Evolutionary conservation across 2,113 vertebrate genomes (phyloP).

Genomic region (Romanogobio albipinnatus): DNA sequence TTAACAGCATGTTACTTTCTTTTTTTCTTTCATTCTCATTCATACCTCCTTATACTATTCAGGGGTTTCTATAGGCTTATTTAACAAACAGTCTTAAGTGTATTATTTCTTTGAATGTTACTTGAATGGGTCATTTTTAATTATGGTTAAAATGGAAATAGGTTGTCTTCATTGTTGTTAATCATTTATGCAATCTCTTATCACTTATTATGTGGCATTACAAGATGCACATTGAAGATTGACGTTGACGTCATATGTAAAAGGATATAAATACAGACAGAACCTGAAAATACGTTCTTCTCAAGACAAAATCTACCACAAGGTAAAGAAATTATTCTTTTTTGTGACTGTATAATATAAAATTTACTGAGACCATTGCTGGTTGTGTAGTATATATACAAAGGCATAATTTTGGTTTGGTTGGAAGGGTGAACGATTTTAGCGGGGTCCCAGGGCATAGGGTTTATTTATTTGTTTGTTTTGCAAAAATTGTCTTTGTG

Average conservation of each 20-base stretch:
- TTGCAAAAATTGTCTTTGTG: no score
- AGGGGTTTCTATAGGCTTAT: not conserved
- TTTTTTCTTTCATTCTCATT: not conserved
- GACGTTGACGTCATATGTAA: not conserved
- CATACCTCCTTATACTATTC: not conserved
- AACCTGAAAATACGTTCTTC: not conserved
- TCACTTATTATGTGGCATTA: not conserved
- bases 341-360: not conserved
- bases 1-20: not conserved
- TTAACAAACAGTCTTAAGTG: not conserved
- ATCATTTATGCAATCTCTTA: not conserved
- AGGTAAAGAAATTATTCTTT: not conserved
- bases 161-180: not conserved
- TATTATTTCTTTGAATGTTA: not conserved
- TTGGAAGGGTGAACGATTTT: no score
- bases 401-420: no score
- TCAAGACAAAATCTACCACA: not conserved
- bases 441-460: no score
- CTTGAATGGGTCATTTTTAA: not conserved
- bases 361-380: not conserved
- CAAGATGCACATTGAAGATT: not conserved
- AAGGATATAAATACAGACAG: not conserved
- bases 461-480: no score
- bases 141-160: not conserved
- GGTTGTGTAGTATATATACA: not conserved